Conservation (phyloP, 2,113 vertebrate genomes). For the Riparia riparia region DNA sequence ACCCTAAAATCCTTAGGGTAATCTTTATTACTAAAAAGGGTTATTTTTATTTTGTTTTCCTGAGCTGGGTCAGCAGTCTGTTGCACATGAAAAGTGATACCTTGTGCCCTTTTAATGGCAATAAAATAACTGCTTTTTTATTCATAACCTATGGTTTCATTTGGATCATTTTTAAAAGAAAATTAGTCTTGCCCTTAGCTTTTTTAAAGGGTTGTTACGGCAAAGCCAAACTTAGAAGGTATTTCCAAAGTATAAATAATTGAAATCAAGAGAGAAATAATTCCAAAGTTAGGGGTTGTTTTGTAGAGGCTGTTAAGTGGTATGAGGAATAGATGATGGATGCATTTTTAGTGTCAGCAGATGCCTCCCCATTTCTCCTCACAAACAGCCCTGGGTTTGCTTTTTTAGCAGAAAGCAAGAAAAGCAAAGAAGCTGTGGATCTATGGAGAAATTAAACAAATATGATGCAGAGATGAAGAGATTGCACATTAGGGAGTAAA, state of each 20-base stretch:
- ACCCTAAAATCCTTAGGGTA: neutral
- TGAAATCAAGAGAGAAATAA: neutral
- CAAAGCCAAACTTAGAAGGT: neutral
- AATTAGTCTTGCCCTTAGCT: neutral
- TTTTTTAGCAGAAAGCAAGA: neutral
- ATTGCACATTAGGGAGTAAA: neutral
- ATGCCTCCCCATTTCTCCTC: neutral
- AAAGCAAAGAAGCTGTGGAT: neutral
- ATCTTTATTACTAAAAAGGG: neutral
- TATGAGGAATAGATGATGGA: neutral
- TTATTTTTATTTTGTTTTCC: neutral
- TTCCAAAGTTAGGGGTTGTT: neutral
- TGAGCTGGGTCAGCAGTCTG: neutral
- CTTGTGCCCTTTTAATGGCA: neutral
- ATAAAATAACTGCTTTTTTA: neutral
- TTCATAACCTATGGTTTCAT: neutral
- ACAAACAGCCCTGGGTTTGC: neutral
- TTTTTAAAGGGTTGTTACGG: neutral
- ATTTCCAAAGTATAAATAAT: neutral
- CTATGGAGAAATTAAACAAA: neutral
- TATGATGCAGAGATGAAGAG: neutral
- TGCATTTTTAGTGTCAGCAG: neutral
- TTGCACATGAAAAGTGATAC: neutral
- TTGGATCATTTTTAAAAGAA: neutral
- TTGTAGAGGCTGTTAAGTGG: neutral